Evolutionary conservation across 2,888 invertebrate species (phyloP).

Genomic region (Drosophila paramelanica): DNA sequence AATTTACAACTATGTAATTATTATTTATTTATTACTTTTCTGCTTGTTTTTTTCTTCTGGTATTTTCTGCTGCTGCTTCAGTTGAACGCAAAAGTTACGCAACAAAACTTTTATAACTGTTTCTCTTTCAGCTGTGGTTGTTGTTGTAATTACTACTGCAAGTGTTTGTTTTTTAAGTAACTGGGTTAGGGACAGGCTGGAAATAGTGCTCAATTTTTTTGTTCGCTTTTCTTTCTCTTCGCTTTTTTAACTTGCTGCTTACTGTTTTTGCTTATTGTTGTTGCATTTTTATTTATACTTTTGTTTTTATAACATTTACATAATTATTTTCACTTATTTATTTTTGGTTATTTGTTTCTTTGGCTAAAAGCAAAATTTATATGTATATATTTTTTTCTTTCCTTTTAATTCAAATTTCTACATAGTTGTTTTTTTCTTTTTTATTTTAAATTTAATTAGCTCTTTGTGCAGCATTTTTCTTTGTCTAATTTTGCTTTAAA

Average conservation of each 20-base stretch:
- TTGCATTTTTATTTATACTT: slow-evolving; percentile 22
- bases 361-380: slow-evolving; percentile 70
- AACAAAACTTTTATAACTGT: slow-evolving; percentile 71
- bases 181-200: slow-evolving; percentile 52
- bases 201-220: slow-evolving; percentile 64
- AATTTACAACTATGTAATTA: slow-evolving; percentile 48
- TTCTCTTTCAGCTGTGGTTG: slow-evolving; percentile 5
- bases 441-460: slow-evolving; percentile 26
- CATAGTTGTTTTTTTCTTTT: slow-evolving; percentile 22
- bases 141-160: slow-evolving; percentile 29
- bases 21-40: slow-evolving; percentile 15
- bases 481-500: slow-evolving; percentile 50
- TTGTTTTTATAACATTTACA: slow-evolving; percentile 22
- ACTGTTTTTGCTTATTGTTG: slow-evolving; percentile 14
- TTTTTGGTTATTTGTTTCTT: slow-evolving; percentile 24
- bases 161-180: slow-evolving; percentile 25
- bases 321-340: slow-evolving; percentile 17
- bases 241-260: slow-evolving; percentile 7
- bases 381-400: slow-evolving; percentile 23
- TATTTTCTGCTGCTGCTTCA: slow-evolving; percentile 16
- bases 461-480: slow-evolving; percentile 17
- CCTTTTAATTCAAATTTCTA: slow-evolving; percentile 51
- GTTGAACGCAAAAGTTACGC: slow-evolving; percentile 61
- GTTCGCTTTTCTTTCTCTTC: slow-evolving; percentile 10
- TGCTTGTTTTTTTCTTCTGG: slow-evolving; percentile 17